Evolutionary conservation across 2,113 vertebrate species (phyloP).

Genomic region (Hyla sarda): DNA sequence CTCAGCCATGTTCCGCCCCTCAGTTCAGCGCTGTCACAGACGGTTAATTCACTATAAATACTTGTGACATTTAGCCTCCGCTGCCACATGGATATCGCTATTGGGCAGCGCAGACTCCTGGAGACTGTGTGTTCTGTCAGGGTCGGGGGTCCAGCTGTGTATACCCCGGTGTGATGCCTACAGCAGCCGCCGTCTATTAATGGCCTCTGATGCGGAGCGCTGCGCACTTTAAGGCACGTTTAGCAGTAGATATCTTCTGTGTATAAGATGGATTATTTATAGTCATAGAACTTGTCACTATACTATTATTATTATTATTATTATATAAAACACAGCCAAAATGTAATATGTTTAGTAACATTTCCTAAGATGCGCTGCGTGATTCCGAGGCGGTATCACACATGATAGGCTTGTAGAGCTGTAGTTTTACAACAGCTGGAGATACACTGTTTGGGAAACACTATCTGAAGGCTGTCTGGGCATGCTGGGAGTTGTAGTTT

Average conservation of each 20-base stretch:
- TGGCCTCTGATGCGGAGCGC: constrained; percentile 2
- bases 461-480: too few species aligned
- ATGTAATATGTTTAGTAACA: too few species aligned
- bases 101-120: constrained; percentile 26
- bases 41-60: constrained; percentile 15
- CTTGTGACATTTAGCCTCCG: constrained; percentile 30
- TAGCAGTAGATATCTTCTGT: too few species aligned
- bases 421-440: too few species aligned
- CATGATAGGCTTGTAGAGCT: neutral
- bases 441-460: too few species aligned
- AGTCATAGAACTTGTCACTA: too few species aligned
- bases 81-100: constrained; percentile 29
- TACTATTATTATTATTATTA: too few species aligned
- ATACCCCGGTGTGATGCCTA: neutral
- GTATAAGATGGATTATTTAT: too few species aligned
- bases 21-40: constrained; percentile 37
- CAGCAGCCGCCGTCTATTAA: neutral
- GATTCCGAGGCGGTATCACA: neutral
- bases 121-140: constrained; percentile 4
- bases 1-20: constrained; percentile 8
- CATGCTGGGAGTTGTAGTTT: too few species aligned
- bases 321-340: too few species aligned
- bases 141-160: constrained; percentile 5
- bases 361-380: too few species aligned
- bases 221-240: neutral